Evolutionary conservation across 2,888 invertebrate genomes (phyloP).

Genomic region (Serrognathus titanus): DNA sequence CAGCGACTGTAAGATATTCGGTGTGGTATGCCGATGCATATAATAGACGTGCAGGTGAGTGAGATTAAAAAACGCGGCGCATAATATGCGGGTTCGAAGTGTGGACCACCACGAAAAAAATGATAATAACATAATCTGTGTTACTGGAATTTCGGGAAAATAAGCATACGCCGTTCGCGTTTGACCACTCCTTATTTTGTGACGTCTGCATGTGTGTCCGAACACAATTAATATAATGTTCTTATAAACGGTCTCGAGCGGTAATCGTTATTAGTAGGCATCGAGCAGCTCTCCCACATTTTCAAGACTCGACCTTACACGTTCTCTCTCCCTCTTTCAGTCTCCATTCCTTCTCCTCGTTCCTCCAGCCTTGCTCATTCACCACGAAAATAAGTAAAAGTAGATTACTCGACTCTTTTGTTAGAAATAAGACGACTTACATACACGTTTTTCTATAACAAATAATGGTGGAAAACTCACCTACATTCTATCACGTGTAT

Average conservation of each 20-base stretch:
- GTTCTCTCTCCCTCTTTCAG: conserved; percentile 3
- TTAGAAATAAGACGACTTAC: no score
- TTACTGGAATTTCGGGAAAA: conserved; percentile 26
- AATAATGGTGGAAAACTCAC: no score
- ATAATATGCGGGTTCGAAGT: background rate
- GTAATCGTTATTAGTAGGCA: conserved; percentile 29
- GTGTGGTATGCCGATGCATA: no score
- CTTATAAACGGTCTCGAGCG: conserved; percentile 26
- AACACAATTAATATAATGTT: conserved; percentile 27
- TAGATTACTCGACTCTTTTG: no score
- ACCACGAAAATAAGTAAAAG: no score
- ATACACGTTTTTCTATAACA: no score
- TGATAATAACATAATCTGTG: conserved; percentile 26
- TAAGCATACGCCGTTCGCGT: conserved; percentile 22
- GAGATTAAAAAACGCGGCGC: no score
- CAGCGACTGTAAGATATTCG: no score
- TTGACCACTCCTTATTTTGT: conserved; percentile 24
- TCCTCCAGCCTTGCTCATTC: no score
- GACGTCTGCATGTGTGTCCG: conserved; percentile 27
- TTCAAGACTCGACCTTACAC: conserved; percentile 18
- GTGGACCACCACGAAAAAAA: conserved; percentile 25
- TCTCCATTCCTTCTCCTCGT: no score
- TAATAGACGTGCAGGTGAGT: no score
- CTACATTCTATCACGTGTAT: no score
- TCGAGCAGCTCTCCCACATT: conserved; percentile 23